A percentile compares a stretch with the other conserved stretches of the same genome.
These are phyloP conservation scores for Euphydryas editha DNA, from an alignment of 2,888 invertebrate genomes.

Conservation along the genomic window DNA sequence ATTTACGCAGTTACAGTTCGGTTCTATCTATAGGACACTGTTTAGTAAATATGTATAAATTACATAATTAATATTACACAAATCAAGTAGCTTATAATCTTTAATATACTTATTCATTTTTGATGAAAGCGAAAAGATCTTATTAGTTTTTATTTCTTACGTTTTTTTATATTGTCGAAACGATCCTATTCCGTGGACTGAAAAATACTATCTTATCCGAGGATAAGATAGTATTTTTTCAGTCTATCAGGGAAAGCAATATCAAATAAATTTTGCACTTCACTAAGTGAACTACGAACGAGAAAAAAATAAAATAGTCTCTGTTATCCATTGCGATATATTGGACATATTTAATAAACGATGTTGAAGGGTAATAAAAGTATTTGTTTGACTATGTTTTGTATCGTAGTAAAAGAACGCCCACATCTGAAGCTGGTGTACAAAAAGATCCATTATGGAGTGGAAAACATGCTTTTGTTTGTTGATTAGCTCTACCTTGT, in stretches of 20 bases:
- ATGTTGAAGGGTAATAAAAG: not conserved
- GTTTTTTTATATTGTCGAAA: too few species aligned
- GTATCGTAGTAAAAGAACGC: not conserved
- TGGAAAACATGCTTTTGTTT: not conserved
- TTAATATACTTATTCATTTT: too few species aligned
- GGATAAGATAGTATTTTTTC: not conserved
- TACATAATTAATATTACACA: too few species aligned
- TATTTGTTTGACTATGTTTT: not conserved
- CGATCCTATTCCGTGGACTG: too few species aligned
- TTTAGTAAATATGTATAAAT: too few species aligned
- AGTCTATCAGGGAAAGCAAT: not conserved
- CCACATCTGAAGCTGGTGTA: not conserved
- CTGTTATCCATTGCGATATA: not conserved
- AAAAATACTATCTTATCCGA: too few species aligned
- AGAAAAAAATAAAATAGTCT: not conserved
- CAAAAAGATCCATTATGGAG: not conserved
- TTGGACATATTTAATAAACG: not conserved
- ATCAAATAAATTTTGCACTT: not conserved
- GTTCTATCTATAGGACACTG: too few species aligned
- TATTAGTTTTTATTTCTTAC: too few species aligned
- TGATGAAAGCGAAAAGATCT: too few species aligned
- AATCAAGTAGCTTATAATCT: too few species aligned
- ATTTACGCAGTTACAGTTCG: too few species aligned
- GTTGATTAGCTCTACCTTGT: not conserved
- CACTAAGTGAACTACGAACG: slow-evolving; percentile 1